Evolutionary conservation across 2,888 invertebrate species (phyloP).

Genomic region (Drosophila neonasuta): DNA sequence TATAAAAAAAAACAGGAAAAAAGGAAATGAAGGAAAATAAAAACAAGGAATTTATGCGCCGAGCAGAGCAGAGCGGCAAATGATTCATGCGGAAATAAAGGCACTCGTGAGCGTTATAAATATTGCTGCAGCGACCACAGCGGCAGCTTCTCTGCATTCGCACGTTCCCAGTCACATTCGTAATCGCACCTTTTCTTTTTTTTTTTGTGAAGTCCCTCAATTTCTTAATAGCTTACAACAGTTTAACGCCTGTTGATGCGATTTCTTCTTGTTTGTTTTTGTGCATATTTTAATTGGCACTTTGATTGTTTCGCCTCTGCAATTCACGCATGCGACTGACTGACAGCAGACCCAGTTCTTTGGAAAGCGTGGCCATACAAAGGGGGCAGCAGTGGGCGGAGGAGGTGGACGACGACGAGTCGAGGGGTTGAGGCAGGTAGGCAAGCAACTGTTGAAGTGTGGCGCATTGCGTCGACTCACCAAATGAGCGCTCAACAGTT

Average conservation of each 20-base stretch:
- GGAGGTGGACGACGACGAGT: background rate
- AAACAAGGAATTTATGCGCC: conserved; percentile 62
- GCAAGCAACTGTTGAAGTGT: conserved; percentile 68
- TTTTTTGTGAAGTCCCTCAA: conserved; percentile 5
- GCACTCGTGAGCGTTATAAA: conserved; percentile 73
- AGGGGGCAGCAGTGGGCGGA: background rate
- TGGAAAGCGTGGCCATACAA: background rate
- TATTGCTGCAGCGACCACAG: conserved; percentile 59
- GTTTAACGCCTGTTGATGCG: background rate
- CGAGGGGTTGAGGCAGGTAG: conserved; percentile 13
- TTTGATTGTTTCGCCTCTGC: conserved; percentile 72
- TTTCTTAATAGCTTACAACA: conserved; percentile 7
- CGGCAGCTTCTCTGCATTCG: conserved; percentile 18
- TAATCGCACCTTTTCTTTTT: conserved; percentile 34
- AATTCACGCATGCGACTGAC: conserved; percentile 41
- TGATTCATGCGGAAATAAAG: conserved; percentile 75
- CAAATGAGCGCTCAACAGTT: conserved; percentile 71
- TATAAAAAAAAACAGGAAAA: too few species aligned
- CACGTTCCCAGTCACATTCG: conserved; percentile 30
- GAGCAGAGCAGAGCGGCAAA: conserved; percentile 34
- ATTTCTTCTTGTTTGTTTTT: conserved; percentile 21
- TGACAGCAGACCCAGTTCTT: conserved; percentile 1
- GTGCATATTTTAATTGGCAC: conserved; percentile 70
- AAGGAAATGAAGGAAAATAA: conserved; percentile 23
- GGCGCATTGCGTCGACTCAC: conserved; percentile 66